Base-by-base conservation (phyloP, 2,113 vertebrate species). In the Gymnarchus niloticus region DNA sequence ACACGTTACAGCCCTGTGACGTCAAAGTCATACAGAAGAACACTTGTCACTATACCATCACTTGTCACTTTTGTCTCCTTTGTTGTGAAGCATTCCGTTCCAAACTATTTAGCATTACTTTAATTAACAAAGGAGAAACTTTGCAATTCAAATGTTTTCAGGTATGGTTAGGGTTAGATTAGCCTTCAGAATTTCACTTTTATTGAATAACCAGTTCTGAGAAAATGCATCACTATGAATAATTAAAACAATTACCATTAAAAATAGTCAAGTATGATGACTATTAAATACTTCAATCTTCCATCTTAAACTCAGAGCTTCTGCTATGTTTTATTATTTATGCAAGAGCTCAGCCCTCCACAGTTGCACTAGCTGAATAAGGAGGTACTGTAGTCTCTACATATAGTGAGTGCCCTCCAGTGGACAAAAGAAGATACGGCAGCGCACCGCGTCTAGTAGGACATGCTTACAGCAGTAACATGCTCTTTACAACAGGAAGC, bases 371-470 rank as follows among this genome's bases (percentile, higher is more conserved):
- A 37, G 14, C 28, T 3, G 6, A 33, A 17, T 37, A 17, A 14
- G 28, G 59, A 17, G 61, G n/a, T n/a, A 69, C 41, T 48, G 37
- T 54, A 54, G 52, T 78, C 56, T 56, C 7, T 21, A 46, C 52
- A 85, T 46, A 76, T 57, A 52, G 14, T 19, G 73, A 85, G 69
- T 78, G 84, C 84, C 84, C 84, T 56, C 84, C 41, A 80, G 84
- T 85, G 84, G 84, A 52, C 51, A 48, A 25, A 78, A 6, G 14
- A 3, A 12, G 19, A 48, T 19, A 56, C 17, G 0, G 51, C 51
- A 56, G 10, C 1, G 25, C 17, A 54, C 25, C 12, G 3, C n/a
- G n/a, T 25, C 46, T 51, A 7, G 8, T 28, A 28, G 3, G 2
- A 48, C 23, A 23, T 78, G n/a, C n/a, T n/a, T n/a, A n/a, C n/a